These are phyloP conservation scores for Sylvilagus floridanus DNA, from an alignment of 2,797 vertebrate genomes.

Conservation along the genomic window DNA sequence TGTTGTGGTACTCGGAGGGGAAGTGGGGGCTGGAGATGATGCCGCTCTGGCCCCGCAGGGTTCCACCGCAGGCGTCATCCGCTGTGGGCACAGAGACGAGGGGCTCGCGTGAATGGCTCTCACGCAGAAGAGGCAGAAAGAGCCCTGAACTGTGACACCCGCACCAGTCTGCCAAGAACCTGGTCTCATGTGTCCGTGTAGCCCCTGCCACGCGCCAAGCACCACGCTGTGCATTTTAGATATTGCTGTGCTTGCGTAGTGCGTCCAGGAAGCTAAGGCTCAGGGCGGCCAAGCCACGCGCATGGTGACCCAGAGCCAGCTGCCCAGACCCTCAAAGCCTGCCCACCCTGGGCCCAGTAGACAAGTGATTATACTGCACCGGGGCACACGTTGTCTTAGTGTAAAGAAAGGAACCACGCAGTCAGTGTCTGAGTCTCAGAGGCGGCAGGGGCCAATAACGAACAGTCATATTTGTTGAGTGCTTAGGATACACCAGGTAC, in stretches of 20 bases:
- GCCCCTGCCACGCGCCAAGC: not conserved
- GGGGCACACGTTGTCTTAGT: not conserved
- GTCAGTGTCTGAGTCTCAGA: not conserved
- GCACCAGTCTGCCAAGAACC: not conserved
- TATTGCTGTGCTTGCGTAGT: not conserved
- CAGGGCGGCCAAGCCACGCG: not conserved
- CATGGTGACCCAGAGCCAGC: not conserved
- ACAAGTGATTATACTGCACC: not conserved
- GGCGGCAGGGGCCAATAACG: not conserved
- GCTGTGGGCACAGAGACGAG: slow-evolving; percentile 88
- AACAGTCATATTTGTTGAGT: not conserved
- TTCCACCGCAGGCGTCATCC: slow-evolving; percentile 97
- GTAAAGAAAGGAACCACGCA: not conserved
- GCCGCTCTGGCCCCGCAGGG: slow-evolving; percentile 96
- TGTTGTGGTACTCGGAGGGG: slow-evolving; percentile 96
- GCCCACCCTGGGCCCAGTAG: not conserved
- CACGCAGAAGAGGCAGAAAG: not conserved
- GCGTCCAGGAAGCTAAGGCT: not conserved
- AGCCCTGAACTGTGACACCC: rapidly evolving
- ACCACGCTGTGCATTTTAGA: not conserved
- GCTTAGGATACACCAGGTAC: not conserved
- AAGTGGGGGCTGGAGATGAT: slow-evolving; percentile 98
- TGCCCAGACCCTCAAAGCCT: not conserved
- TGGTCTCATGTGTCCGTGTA: no score
- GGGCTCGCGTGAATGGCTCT: not conserved